Evolutionary conservation across 2,888 invertebrate species (phyloP).

Genomic region (Craniophora ligustri): DNA sequence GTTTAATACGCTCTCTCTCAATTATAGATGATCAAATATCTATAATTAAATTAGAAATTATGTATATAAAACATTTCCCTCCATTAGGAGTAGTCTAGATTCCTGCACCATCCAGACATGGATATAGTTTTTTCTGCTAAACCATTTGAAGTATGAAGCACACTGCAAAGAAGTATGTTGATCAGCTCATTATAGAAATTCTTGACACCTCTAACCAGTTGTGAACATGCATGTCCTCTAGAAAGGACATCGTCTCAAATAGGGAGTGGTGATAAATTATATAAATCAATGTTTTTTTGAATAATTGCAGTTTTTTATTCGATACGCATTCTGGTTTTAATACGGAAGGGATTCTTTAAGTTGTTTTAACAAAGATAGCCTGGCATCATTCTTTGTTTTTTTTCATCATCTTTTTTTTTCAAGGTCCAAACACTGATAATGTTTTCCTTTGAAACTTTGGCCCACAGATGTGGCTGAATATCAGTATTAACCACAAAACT

Average conservation of each 20-base stretch:
- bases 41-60: slow-evolving; percentile 28
- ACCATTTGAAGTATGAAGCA: slow-evolving; percentile 22
- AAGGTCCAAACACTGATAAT: too few species aligned
- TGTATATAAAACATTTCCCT: slow-evolving; percentile 6
- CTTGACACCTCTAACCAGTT: slow-evolving; percentile 44
- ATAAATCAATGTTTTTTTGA: slow-evolving; percentile 10
- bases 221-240: slow-evolving; percentile 1
- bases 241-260: slow-evolving; percentile 26
- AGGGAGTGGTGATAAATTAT: slow-evolving; percentile 28
- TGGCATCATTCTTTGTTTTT: too few species aligned
- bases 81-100: slow-evolving; percentile 35
- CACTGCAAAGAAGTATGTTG: slow-evolving; percentile 42
- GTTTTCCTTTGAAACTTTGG: too few species aligned
- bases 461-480: too few species aligned
- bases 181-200: slow-evolving; percentile 52
- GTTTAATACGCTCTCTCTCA: too few species aligned
- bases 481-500: too few species aligned
- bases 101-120: slow-evolving; percentile 15
- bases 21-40: too few species aligned
- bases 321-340: background rate
- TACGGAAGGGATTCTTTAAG: background rate
- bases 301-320: slow-evolving; percentile 7
- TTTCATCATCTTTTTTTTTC: too few species aligned
- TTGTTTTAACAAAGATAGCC: background rate
- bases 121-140: slow-evolving; percentile 34